A percentile compares a stretch with the other conserved stretches of the same genome.
phyloP scores from a whole-genome alignment of 2,797 vertebrate genomes.

The Neomorphus geoffroyi region DNA sequence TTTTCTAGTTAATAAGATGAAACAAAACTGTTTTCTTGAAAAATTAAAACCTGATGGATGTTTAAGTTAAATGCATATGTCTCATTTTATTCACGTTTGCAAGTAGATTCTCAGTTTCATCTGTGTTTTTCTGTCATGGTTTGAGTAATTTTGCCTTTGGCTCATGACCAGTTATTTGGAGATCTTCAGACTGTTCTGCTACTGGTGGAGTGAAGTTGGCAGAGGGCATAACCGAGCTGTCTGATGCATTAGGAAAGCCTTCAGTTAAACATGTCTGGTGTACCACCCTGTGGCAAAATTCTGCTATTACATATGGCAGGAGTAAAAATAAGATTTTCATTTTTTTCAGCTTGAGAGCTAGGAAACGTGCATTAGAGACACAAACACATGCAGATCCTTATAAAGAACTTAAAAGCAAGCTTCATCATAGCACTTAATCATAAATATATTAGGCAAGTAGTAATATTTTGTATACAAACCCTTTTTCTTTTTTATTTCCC shows the following conservation, averaged over 20 bases:
- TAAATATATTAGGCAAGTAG: neutral
- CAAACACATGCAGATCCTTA: slow-evolving; percentile 12
- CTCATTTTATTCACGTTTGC: neutral
- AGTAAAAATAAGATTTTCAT: neutral
- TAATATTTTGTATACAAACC: neutral
- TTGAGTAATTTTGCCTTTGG: slow-evolving; percentile 47
- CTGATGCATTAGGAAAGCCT: slow-evolving; percentile 77
- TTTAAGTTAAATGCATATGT: neutral
- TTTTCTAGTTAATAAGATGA: neutral
- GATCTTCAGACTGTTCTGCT: slow-evolving; percentile 79
- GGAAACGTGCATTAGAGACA: neutral
- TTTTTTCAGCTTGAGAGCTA: neutral
- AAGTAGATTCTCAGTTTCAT: neutral
- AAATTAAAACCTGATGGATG: neutral
- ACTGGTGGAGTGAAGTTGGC: slow-evolving; percentile 76
- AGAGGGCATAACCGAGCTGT: slow-evolving; percentile 77
- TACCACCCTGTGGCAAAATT: slow-evolving; percentile 92
- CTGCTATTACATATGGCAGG: slow-evolving; percentile 82
- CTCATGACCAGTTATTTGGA: slow-evolving; percentile 74
- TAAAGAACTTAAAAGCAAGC: slow-evolving; percentile 27
- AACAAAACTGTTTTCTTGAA: neutral
- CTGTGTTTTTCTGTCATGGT: neutral
- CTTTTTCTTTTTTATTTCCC: neutral
- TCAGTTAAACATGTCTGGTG: slow-evolving; percentile 85
- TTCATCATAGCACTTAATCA: neutral